Evolutionary conservation across 2,113 vertebrate genomes (phyloP), one percentile per base, ranked within the genome.

Genomic region (Rattus rattus): DNA sequence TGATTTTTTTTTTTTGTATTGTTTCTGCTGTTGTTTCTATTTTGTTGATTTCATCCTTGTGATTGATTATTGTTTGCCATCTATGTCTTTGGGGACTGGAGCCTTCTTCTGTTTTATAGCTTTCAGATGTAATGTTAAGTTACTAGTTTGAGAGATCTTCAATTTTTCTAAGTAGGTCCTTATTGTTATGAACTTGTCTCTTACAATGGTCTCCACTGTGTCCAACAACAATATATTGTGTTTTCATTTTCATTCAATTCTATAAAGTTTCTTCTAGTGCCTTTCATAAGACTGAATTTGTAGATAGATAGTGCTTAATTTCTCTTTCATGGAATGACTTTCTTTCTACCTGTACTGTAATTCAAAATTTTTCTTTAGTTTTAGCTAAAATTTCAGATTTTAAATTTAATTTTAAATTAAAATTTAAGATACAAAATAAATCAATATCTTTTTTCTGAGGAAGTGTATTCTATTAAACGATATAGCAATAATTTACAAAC

Each of bases 301-400:
- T 3, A 43, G 43, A 8, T 33, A 69, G 67, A 69, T 33, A 69
- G 61, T 63, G 61, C 20, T 63, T 63, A 63, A 6, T 63, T 63
- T 63, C 11, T 63, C 24, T 63, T 7, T 22, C 61, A 63, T 24
- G 61, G 20, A 63, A 63, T 63, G 61, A 63, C 61, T 63, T 63
- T 63, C 4, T 63, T 63, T 63, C 61, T 63, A 20, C 61, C 5
- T 24, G 19, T 63, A 63, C 5, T 63, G 20, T 63, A 22, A 22
- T 63, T 63, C 19, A 24, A 63, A 63, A 22, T 54, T 54, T 54
- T 17, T 83, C 20, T 39, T 39, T 54, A 79, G 14, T 24, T 86
- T 89, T 97, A 90, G 28, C 72, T 43, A 94, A 54, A 8, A 13
- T 95, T 95, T 79, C 2, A 43, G 43, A 43, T 43, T 43, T 2